Base-by-base conservation (phyloP, 1,140 invertebrate species). In the Pseudomyrmex flavicornis region DNA sequence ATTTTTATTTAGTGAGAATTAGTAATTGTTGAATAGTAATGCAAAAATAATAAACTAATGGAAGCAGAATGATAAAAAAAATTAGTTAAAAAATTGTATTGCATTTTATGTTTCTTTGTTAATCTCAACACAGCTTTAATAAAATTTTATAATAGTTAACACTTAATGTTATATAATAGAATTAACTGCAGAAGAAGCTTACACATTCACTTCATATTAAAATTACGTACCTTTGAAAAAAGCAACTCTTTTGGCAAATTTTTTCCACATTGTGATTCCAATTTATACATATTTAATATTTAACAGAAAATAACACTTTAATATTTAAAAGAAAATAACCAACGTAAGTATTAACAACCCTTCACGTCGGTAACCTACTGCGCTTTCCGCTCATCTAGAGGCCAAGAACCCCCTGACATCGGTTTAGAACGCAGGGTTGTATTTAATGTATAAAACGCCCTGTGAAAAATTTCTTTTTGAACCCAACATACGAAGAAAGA, bases 331-430 rank as follows among this genome's bases (percentile, higher is more conserved):
- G 35, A 35, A 46, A 59, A n/a, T 69, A 15, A 61, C 22, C 15
- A 59, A 77, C 88, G 74, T 84, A 69, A 84, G 70, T 77, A 87
- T 86, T 88, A 88, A 86, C 86, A 82, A 82, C 70, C 62, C 63
- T 83, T 84, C 88, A 59, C 56, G 44, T 69, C 73, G 61, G 72
- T 85, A 86, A 77, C 59, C 79, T 72, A 86, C 87, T 88, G 86
- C n/a, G 65, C 54, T 88, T 87, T 85, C 83, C 73, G 59, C 66
- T 88, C 79, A 88, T 86, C 75, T 48, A 44, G 54, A 89, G 88
- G 84, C 63, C 87, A 89, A 85, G 88, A 85, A 89, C 88, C 88
- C 35, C 87, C 84, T 88, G 86, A 74, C 80, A 70, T 66, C 73
- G 62, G 52, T 75, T 89, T 86, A 84, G 56, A 50, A 35, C 13